Evolutionary conservation across 2,113 vertebrate genomes (phyloP), one percentile per base, ranked within the genome.

Genomic region (Saccopteryx bilineata): DNA sequence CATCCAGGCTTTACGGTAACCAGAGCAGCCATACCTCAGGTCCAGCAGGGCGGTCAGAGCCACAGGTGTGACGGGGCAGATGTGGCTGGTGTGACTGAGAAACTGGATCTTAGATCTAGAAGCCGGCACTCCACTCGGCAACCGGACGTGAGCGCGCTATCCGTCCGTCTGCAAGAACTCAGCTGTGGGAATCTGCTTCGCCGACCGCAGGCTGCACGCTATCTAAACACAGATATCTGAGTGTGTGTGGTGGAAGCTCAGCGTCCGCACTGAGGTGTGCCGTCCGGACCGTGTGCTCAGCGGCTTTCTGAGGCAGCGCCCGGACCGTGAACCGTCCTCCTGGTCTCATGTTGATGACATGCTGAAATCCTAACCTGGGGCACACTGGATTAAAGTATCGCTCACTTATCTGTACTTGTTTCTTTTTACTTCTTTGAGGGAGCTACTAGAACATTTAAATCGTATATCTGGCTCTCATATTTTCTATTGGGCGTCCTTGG

Each of bases 401-500:
- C 11, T 93, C 31, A 48, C n/a, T 33, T 48, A 11, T 26, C 66
- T 21, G 46, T 1, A 24, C 2, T 24, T 46, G 33, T 60, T 26
- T 52, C 17, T 39, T 39, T 61, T 54, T 60, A 28, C 28, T 9
- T 65, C 48, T 28, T 81, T 46, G 60, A 9, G 0, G 28, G 5
- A 9, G 7, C 68, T 75, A 21, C 60, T 2, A 39, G 74, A 50
- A 81, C 68, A 7, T 19, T 24, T n/a, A 46, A 60, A 13, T n/a
- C 21, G 7, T 4, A 0, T 9, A 4, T 5, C 1, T 8, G 18
- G 12, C 50, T 2, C 7, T 4, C 54, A 11, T 4, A 14, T 74
- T 72, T 72, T 56, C 74, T 66, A 18, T 14, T 1, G 1, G 18
- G 33, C 12, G 3, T 5, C 0, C 1, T 52, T 23, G 21, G n/a